phyloP scores from a whole-genome alignment of 2,888 invertebrate species.

The Cryptus armator region DNA sequence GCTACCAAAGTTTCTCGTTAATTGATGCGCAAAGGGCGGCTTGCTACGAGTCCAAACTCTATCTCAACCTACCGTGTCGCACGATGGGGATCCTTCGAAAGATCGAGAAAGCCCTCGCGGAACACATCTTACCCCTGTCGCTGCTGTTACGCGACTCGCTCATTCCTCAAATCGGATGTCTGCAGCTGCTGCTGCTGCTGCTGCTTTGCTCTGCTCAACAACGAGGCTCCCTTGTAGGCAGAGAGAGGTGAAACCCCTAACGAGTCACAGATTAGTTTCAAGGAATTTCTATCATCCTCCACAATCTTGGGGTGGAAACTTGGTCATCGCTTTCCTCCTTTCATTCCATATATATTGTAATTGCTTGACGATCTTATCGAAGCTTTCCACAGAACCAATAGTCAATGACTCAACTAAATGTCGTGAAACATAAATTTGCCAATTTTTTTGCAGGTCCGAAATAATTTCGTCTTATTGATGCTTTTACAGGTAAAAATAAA shows the following conservation, averaged over 20 bases:
- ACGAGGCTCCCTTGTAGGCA: constrained; percentile 19
- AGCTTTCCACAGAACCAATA: neutral
- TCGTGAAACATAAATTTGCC: too few species aligned
- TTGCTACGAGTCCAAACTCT: constrained; percentile 23
- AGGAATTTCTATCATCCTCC: constrained; percentile 43
- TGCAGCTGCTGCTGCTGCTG: constrained; percentile 49
- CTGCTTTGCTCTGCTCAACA: constrained; percentile 47
- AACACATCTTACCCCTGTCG: constrained; percentile 58
- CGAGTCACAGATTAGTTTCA: constrained; percentile 66
- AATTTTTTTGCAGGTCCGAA: too few species aligned
- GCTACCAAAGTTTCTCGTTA: constrained; percentile 79
- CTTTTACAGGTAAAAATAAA: too few species aligned
- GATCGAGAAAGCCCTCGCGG: constrained; percentile 72
- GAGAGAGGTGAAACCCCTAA: constrained; percentile 59
- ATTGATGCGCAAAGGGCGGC: constrained; percentile 77
- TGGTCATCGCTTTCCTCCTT: constrained; percentile 34
- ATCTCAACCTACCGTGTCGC: constrained; percentile 2
- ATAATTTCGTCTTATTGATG: too few species aligned
- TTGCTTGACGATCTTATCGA: constrained; percentile 54
- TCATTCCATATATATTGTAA: constrained; percentile 32
- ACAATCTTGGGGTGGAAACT: constrained; percentile 49
- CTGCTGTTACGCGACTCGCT: constrained; percentile 33
- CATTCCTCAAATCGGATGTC: constrained; percentile 57
- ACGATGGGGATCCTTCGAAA: constrained; percentile 67
- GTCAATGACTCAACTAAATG: neutral